Base-by-base conservation (phyloP, 2,888 invertebrate species). In the Tanytarsus gracilentus region DNA sequence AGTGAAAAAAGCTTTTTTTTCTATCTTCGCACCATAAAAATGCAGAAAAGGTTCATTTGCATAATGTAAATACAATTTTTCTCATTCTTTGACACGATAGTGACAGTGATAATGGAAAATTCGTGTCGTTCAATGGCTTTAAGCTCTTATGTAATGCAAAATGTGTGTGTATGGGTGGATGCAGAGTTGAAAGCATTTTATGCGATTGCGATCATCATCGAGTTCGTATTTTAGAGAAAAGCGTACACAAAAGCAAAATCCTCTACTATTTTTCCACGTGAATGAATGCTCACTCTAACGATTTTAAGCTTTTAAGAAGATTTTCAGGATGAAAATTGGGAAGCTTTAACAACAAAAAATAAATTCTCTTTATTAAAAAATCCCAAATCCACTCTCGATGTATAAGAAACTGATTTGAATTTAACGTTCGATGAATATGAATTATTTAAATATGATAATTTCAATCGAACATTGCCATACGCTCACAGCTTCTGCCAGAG, bases 71-170 rank as follows among this genome's bases (percentile, higher is more conserved):
- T 25, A 39, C 14, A 51, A 51, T 51, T 51, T 30, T 18, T 4
- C 8, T 30, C 11, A 51, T 8, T 8, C 3, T 30, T 1, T 16
- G 18, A 7, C 8, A 30, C 7, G 30, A 5, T 30, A 25, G 36
- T 55, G 51, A 30, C 36, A 25, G 21, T 27, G 58, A 58, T 58
- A 58, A 58, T 58, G 58, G 58, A 58, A 58, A 58, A 48, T 58
- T 40, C 58, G 58, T 58, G 58, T 58, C 27, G 39, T 58, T 56
- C 36, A 44, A 56, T 56, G 56, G 21, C 39, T 25, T 52, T 33
- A 29, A 21, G 40, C 26, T 40, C 55, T 56, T 56, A 26, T 25
- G 40, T 56, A 56, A 56, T 56, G 39, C 21, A 48, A 48, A 39
- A 23, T 50, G n/a, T n/a, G 18, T 23, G 48, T 23, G 9, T 9